Evolutionary conservation across 2,888 invertebrate genomes (phyloP).

Genomic region (Drosophila meridionalis): DNA sequence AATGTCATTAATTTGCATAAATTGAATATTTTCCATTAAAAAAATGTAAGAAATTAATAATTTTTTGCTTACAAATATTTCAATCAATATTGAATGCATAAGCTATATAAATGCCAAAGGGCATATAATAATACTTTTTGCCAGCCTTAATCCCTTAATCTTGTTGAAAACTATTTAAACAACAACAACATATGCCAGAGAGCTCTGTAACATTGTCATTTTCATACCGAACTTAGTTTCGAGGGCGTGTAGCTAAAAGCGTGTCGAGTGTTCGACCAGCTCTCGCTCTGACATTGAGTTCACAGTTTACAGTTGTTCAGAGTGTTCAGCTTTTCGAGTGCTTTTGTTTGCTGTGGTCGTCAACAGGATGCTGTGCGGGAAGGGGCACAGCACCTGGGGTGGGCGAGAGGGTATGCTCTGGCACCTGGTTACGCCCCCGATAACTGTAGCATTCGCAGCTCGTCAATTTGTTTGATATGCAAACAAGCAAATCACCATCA

Average conservation of each 20-base stretch:
- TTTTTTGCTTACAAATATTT: not conserved
- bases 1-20: not conserved
- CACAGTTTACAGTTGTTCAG: constrained; percentile 38
- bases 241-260: constrained; percentile 36
- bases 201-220: constrained; percentile 6
- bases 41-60: not conserved
- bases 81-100: not conserved
- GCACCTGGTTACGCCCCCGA: constrained; percentile 17
- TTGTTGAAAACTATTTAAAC: not conserved
- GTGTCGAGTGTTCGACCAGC: constrained; percentile 46
- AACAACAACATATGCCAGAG: not conserved
- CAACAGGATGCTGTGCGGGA: constrained; percentile 18
- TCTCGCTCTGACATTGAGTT: constrained; percentile 37
- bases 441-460: constrained; percentile 35
- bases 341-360: constrained; percentile 39
- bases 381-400: not conserved
- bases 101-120: not conserved
- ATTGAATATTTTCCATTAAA: not conserved
- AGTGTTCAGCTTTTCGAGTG: constrained; percentile 38
- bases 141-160: not conserved
- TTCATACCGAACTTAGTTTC: constrained; percentile 13
- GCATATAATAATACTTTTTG: not conserved
- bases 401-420: not conserved
- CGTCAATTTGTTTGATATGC: constrained; percentile 55
- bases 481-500: constrained; percentile 52